A percentile compares a stretch with the other conserved stretches of the same genome.
Evolutionary conservation across 2,797 vertebrate genomes (phyloP).

Genomic region (Syncerus caffer): DNA sequence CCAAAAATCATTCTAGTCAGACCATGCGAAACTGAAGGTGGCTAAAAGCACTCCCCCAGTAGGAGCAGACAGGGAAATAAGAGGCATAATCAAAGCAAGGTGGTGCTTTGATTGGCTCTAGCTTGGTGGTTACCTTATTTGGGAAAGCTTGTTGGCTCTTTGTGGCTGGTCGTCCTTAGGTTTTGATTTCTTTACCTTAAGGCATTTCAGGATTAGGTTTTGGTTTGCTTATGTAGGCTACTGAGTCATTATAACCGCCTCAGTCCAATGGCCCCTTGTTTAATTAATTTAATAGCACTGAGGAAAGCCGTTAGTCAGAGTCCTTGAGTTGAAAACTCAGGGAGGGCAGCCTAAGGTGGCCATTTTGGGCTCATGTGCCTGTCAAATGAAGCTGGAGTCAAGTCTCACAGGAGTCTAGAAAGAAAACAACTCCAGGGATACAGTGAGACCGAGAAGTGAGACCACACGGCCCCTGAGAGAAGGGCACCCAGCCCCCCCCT

Average conservation of each 20-base stretch:
- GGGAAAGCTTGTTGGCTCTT: neutral
- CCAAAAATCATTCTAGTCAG: neutral
- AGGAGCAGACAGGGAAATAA: neutral
- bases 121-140: neutral
- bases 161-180: neutral
- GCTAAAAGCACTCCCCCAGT: neutral
- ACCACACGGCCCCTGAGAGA: accelerated
- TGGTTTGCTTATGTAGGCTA: neutral
- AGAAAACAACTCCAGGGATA: neutral
- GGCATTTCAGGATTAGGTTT: neutral
- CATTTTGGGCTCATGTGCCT: neutral
- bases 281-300: neutral
- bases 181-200: neutral
- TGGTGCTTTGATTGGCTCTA: neutral
- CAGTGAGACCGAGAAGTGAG: neutral
- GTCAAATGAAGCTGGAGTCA: neutral
- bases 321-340: neutral
- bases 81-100: neutral
- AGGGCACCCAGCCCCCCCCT: neutral
- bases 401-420: neutral
- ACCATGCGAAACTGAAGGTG: neutral
- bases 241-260: neutral
- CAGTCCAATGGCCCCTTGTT: neutral
- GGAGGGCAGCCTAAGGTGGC: neutral
- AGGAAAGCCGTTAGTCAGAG: neutral